Conservation (phyloP, 2,888 invertebrate species). For the Drosophila paranaensis region DNA sequence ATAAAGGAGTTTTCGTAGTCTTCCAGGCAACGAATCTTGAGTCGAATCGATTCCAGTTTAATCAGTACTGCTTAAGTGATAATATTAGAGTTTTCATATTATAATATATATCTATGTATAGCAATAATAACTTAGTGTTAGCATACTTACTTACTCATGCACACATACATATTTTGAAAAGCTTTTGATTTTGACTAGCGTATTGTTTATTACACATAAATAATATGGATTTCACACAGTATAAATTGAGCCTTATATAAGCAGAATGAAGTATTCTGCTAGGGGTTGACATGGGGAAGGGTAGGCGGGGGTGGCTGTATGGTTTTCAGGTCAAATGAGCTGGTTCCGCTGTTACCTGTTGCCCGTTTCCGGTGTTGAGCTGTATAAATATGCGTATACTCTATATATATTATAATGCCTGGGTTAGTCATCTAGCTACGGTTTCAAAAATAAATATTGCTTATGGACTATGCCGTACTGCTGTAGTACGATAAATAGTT, state of each 20-base stretch:
- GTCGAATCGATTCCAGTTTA: background rate
- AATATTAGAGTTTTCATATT: no score
- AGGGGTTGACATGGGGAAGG: constrained; percentile 9
- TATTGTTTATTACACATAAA: constrained; percentile 70
- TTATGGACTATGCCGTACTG: constrained; percentile 55
- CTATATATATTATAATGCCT: constrained; percentile 25
- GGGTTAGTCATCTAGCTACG: constrained; percentile 69
- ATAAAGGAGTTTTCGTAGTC: no score
- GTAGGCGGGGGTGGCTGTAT: background rate
- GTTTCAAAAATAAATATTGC: constrained; percentile 73
- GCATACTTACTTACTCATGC: no score
- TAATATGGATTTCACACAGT: constrained; percentile 66
- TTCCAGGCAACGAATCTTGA: no score
- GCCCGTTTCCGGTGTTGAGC: background rate
- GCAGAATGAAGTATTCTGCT: constrained; percentile 33
- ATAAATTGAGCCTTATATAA: constrained; percentile 71
- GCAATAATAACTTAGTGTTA: no score
- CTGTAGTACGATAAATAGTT: constrained; percentile 63
- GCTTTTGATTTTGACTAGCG: constrained; percentile 65
- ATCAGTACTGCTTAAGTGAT: background rate
- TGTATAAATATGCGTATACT: constrained; percentile 29
- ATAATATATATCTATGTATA: no score
- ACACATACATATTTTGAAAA: no score
- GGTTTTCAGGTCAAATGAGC: constrained; percentile 20
- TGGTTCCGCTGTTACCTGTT: constrained; percentile 10